Base-by-base conservation (phyloP, 2,113 vertebrate genomes). In the Azemiops feae region DNA sequence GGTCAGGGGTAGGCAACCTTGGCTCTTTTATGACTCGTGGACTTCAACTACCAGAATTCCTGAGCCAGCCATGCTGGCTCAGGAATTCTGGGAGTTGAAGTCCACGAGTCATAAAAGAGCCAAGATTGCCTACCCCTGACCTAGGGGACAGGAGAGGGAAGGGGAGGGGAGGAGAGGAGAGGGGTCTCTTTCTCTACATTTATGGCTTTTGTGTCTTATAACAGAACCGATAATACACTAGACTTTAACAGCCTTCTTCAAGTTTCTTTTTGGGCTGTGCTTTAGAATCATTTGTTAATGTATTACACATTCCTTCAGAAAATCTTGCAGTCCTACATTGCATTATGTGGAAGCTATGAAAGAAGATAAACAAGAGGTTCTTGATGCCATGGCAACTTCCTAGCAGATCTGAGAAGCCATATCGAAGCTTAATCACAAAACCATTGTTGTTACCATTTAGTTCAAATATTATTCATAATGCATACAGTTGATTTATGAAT, bases 391-490 rank as follows among this genome's bases (percentile, higher is more conserved):
- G 95, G 95, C 93, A 93, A 85, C 0, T 0, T 0, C 50, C 47
- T 3, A 50, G 88, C 11, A 0, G 88, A 94, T 60, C 69, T 39
- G 57, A 39, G 50, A 87, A 96, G 95, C 88, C 74, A 92, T 93
- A 93, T 81, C 91, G 94, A 0, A 60, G 88, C 94, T 94, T 92
- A n/a, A 95, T 92, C 94, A 93, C 92, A 95, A 91, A 91, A 93
- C 94, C 93, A 93, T 91, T 92, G 95, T 94, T 95, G 95, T 93
- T 94, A 87, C 93, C 93, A 91, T 96, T 96, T 96, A 94, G 95
- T 12, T 57, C 9, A 60, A 92, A 60, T 52, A 14, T 16, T 87
- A 57, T 60, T 16, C 55, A 87, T 11, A 60, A 7, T 64, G 85
- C 43, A 60, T 14, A 34, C 30, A 60, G 30, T 30, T 86, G 53